Conservation (phyloP, 2,113 vertebrate species). For the Pholis gunnellus region DNA sequence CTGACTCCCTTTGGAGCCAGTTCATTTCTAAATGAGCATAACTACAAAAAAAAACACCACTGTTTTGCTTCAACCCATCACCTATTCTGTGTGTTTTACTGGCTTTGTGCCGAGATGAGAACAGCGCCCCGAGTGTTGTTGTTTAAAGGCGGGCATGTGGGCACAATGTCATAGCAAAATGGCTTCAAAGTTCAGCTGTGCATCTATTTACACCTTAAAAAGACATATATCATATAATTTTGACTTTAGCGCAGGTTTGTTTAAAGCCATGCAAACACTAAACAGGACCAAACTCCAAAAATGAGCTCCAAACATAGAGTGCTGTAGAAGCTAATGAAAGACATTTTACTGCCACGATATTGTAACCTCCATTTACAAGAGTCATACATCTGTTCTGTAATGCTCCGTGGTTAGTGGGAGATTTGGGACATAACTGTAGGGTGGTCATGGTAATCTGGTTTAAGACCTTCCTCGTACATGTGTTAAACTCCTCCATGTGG, state of each 20-base stretch:
- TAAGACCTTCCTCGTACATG: background rate
- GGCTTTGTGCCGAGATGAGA: too few species aligned
- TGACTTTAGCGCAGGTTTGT: background rate
- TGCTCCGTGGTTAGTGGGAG: background rate
- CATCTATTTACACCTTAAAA: background rate
- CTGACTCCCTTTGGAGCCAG: too few species aligned
- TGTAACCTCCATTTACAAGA: background rate
- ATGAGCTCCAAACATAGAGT: background rate
- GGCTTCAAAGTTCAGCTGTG: background rate
- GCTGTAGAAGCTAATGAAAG: background rate
- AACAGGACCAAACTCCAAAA: background rate
- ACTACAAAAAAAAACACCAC: too few species aligned
- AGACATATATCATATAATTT: background rate
- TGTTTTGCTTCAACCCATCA: too few species aligned
- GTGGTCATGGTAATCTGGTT: constrained; percentile 9
- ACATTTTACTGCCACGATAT: background rate
- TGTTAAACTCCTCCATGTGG: constrained; percentile 17
- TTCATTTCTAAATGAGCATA: too few species aligned
- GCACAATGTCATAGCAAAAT: background rate
- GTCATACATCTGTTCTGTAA: background rate
- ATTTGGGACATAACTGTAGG: background rate
- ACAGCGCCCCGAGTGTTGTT: too few species aligned
- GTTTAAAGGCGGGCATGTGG: too few species aligned
- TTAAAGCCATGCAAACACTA: too few species aligned
- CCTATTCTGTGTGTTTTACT: too few species aligned